Base-by-base conservation (phyloP, 2,888 invertebrate species). In the Lepas anatifera region DNA sequence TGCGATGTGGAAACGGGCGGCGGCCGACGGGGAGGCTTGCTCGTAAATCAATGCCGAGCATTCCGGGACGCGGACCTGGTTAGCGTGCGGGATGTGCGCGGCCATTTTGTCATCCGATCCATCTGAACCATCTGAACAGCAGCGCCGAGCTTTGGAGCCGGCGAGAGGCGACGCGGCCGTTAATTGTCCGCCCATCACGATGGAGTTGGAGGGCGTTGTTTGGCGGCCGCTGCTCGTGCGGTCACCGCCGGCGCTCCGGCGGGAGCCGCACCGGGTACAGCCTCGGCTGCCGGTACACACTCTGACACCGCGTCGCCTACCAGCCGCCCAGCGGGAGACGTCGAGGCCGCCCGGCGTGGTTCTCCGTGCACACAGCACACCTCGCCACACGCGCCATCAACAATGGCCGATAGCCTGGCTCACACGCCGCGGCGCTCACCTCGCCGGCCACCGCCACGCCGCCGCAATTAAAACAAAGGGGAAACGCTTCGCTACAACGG, bases 191-290 rank as follows among this genome's bases (percentile, higher is more conserved):
- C 18, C 58, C 58, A 58, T 58, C 58, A 58, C 58, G 58, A 58
- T 58, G 58, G 32, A 35, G 58, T 58, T 58, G 32, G 58, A 58
- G 58, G 58, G 58, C 58, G 58, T 58, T 58, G 58, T 58, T 58
- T 58, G 32, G 58, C 58, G 32, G 32, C 22, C 22, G 29, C 58
- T 18, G 68, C 48, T 46, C 37, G 43, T 46, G 68, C 50, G n/a
- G 16, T 16, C 35, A 18, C 7, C 35, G 68, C 8, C 25, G 41
- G 52, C 6, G 58, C 29, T 32, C 58, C 39, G 32, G 58, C 25
- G 27, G 68, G 50, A 35, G 48, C 16, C 29, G 25, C 48, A 22
- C 58, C 37, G 16, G 50, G 46, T 39, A 46, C 52, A 22, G 58
- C 52, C n/a, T n/a, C 16, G 29, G 29, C 16, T n/a, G 3, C 29